Conservation (phyloP, 2,113 vertebrate species). For the Rhagologus leucostigma region DNA sequence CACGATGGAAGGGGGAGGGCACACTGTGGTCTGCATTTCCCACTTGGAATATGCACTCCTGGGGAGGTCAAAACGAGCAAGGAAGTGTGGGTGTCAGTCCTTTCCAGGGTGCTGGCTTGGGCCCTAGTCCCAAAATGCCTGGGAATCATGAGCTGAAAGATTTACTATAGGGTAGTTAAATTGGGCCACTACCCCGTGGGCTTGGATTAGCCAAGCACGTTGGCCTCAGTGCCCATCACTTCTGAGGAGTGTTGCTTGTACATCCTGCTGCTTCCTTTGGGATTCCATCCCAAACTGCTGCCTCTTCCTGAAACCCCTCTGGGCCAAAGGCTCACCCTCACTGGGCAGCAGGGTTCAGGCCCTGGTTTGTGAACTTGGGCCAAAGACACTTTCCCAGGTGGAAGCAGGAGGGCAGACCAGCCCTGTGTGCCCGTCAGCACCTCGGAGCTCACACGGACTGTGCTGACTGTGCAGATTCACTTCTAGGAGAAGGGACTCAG, state of each 20-base stretch:
- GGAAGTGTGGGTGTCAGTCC: background rate
- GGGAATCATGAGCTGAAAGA: background rate
- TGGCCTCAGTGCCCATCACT: background rate
- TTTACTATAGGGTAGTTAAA: background rate
- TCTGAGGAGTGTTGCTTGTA: background rate
- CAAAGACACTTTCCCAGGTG: fast-evolving
- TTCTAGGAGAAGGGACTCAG: background rate
- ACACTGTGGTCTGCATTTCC: background rate
- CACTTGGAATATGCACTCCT: background rate
- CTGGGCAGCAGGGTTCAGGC: background rate
- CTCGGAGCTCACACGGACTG: fast-evolving
- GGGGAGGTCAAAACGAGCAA: background rate
- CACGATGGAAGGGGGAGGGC: background rate
- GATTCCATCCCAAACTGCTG: background rate
- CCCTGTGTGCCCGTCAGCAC: background rate
- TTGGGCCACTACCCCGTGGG: fast-evolving
- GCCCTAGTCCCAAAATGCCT: background rate
- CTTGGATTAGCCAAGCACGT: background rate
- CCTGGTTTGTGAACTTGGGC: background rate
- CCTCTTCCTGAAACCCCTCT: background rate
- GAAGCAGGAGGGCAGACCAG: background rate
- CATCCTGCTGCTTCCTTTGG: background rate
- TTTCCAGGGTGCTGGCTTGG: background rate
- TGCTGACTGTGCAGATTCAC: background rate
- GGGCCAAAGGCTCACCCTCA: background rate